A percentile compares a stretch with the other conserved stretches of the same genome.
Evolutionary conservation across 2,797 vertebrate genomes (phyloP).

Genomic region (Melanotaenia nigrans): DNA sequence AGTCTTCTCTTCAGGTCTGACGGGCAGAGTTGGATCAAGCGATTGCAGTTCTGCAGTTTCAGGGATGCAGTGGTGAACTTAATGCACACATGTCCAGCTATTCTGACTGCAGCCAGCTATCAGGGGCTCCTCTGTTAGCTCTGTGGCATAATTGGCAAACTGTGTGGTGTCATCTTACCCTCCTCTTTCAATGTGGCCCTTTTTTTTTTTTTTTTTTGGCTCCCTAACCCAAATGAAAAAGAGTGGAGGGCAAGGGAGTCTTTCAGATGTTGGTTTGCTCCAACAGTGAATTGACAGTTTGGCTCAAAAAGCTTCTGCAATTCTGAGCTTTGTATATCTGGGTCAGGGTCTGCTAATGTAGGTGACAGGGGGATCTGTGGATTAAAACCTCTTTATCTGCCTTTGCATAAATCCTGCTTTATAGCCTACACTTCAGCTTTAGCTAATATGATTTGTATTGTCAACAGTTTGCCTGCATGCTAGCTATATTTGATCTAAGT

Average conservation of each 20-base stretch:
- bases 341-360: conserved; percentile 85
- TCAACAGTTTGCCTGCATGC: conserved; percentile 58
- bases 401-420: conserved; percentile 83
- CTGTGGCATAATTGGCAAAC: conserved; percentile 75
- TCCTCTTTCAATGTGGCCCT: conserved; percentile 74
- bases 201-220: conserved; percentile 27
- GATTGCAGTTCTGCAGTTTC: conserved; percentile 18
- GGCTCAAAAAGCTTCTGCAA: conserved; percentile 48
- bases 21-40: conserved; percentile 14
- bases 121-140: conserved; percentile 69
- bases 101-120: conserved; percentile 53
- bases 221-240: conserved; percentile 42
- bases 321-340: conserved; percentile 74
- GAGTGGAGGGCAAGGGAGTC: conserved; percentile 37
- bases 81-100: conserved; percentile 48
- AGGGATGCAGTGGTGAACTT: conserved; percentile 25
- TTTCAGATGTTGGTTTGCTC: conserved; percentile 42
- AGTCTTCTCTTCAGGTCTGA: conserved; percentile 20
- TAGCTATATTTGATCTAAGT: conserved; percentile 58
- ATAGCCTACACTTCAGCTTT: conserved; percentile 74
- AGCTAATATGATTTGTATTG: conserved; percentile 81
- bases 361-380: conserved; percentile 82
- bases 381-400: conserved; percentile 84
- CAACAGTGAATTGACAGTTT: conserved; percentile 48
- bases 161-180: conserved; percentile 77